Evolutionary conservation across 1,140 invertebrate genomes (phyloP), one percentile per base, ranked within the genome.

Genomic region (Coenobita brevimanus): DNA sequence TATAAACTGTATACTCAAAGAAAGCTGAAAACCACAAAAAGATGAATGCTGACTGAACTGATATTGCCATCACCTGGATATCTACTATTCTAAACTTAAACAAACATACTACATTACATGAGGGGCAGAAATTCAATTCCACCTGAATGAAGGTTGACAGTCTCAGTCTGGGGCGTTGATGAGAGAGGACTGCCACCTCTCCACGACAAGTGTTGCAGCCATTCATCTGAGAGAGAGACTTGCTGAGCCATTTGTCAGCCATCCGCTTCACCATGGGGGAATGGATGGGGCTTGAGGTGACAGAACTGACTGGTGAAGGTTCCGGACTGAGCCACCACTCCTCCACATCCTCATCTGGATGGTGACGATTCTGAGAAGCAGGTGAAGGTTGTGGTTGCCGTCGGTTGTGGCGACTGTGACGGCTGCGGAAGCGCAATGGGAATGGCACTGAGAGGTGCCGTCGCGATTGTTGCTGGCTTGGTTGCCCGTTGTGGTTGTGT

Each of bases 131-230:
- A 50, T 50, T 50, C 17, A 50, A 50, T 50, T 43, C 43, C 38
- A 86, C 84, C 84, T 86, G 36, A 6, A 57, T 33, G 41, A 87
- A 87, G 15, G 60, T 36, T n/a, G 62, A 41, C 27, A 79, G n/a
- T 41, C 43, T 62, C 24, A 80, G 38, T 27, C 62, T 38, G 38
- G 85, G 78, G 27, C 84, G 75, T 13, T 87, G 76, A 27, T 78
- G 76, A 36, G 62, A 43, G 8, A 54, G 30, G 17, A 87, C 80
- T 2, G 78, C 78, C 43, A 87, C 15, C 24, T 87, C 85, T n/a
- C 78, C 78, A 15, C 62, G 41, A 36, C 84, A 87, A 1, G 85
- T 87, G n/a, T 81, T 80, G 33, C 76, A 81, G 15, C 85, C 85
- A 43, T 38, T 71, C 15, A 78, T 38, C 13, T 21, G n/a, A 67